Conservation (phyloP, 2,113 vertebrate species). For the Plestiodon gilberti region DNA sequence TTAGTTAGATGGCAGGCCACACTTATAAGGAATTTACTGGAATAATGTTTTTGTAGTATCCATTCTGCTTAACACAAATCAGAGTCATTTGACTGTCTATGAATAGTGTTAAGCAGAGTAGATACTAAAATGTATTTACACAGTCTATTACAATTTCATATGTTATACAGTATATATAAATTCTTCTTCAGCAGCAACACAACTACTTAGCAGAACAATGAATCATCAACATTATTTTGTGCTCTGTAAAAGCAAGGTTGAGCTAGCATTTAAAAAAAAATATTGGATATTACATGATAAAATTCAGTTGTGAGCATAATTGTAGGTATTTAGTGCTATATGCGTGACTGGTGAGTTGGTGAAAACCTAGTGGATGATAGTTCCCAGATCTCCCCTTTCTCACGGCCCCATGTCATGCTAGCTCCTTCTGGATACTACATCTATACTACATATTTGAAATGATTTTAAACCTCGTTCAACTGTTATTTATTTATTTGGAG, state of each 20-base stretch:
- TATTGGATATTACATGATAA: background rate
- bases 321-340: background rate
- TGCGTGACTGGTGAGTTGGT: background rate
- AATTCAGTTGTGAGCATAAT: background rate
- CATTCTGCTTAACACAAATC: background rate
- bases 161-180: conserved; percentile 12
- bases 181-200: conserved; percentile 40
- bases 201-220: conserved; percentile 41
- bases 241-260: conserved; percentile 34
- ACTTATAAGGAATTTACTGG: background rate
- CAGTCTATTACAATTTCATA: background rate
- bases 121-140: conserved; percentile 17
- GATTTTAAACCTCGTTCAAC: no score
- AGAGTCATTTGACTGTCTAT: background rate
- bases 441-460: no score
- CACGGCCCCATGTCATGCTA: no score
- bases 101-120: conserved; percentile 33
- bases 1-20: no score
- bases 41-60: background rate
- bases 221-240: conserved; percentile 36
- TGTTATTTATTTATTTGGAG: no score
- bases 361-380: no score
- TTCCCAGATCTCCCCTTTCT: no score
- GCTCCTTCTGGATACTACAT: no score
- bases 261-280: conserved; percentile 23